Conservation (phyloP, 2,113 vertebrate genomes). For the Melospiza georgiana region DNA sequence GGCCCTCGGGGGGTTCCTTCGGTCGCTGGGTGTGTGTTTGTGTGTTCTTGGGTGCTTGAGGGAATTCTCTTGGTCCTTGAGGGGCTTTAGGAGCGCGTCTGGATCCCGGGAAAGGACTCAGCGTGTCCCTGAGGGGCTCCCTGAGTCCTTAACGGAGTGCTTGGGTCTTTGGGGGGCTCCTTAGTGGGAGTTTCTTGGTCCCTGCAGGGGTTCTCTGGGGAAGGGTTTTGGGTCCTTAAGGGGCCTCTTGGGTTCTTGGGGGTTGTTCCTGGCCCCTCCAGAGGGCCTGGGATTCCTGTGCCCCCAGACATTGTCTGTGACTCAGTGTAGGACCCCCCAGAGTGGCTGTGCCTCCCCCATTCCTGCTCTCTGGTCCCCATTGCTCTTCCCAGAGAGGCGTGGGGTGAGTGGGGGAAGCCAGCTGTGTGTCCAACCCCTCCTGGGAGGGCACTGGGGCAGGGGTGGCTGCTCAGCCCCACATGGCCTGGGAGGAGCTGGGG, state of each 20-base stretch:
- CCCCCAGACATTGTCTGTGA: background rate
- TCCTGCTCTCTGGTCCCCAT: background rate
- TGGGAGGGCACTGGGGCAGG: background rate
- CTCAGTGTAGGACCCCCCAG: background rate
- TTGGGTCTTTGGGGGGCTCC: background rate
- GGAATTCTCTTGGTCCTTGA: background rate
- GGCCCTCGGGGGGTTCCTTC: background rate
- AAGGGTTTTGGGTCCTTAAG: background rate
- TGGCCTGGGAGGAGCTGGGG: background rate
- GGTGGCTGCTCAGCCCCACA: background rate
- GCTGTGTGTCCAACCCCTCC: background rate
- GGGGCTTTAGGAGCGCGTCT: background rate
- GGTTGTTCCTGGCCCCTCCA: background rate
- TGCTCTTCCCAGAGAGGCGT: background rate
- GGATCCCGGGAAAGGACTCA: background rate
- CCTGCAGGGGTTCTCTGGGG: background rate
- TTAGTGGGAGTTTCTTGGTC: background rate
- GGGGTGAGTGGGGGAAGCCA: fast-evolving
- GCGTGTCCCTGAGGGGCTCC: background rate
- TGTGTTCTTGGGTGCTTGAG: background rate
- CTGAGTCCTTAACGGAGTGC: background rate
- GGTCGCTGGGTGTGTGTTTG: too few relatives aligned
- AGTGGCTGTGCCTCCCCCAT: background rate
- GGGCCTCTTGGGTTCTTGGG: background rate
- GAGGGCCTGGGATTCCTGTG: background rate